Conservation (phyloP, 2,888 invertebrate genomes). For the Sympetrum striolatum region DNA sequence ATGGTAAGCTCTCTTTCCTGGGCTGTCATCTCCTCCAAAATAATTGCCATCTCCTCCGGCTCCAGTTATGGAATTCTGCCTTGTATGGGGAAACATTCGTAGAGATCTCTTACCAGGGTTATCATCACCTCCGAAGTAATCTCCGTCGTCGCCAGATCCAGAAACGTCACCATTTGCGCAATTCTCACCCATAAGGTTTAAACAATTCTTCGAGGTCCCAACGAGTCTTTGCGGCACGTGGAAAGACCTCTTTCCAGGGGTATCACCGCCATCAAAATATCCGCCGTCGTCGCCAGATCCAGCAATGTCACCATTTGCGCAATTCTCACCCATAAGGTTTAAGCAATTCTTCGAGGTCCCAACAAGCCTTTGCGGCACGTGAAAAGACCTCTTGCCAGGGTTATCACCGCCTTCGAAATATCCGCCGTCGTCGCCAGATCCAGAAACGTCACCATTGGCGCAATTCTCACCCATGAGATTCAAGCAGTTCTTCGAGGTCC, state of each 20-base stretch:
- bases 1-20: constrained; percentile 45
- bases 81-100: too few relatives aligned
- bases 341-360: constrained; percentile 43
- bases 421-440: constrained; percentile 45
- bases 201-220: constrained; percentile 43
- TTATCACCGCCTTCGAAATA: constrained; percentile 43
- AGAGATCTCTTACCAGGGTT: constrained; percentile 47
- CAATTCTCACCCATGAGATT: constrained; percentile 47
- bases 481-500: constrained; percentile 40
- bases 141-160: constrained; percentile 46
- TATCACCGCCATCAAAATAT: constrained; percentile 44
- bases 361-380: not conserved
- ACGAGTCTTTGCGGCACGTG: not conserved
- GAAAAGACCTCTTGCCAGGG: constrained; percentile 46
- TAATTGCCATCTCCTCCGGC: constrained; percentile 46
- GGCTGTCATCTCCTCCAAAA: constrained; percentile 44
- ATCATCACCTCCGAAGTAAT: constrained; percentile 44
- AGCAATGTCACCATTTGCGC: constrained; percentile 46
- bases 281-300: constrained; percentile 46
- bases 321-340: constrained; percentile 47
- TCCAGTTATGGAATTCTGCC: constrained; percentile 12
- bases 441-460: constrained; percentile 46
- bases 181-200: constrained; percentile 46
- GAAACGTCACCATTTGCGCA: constrained; percentile 47
- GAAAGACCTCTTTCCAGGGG: constrained; percentile 46